phyloP scores from a whole-genome alignment of 2,797 vertebrate species.

The Emys orbicularis region DNA sequence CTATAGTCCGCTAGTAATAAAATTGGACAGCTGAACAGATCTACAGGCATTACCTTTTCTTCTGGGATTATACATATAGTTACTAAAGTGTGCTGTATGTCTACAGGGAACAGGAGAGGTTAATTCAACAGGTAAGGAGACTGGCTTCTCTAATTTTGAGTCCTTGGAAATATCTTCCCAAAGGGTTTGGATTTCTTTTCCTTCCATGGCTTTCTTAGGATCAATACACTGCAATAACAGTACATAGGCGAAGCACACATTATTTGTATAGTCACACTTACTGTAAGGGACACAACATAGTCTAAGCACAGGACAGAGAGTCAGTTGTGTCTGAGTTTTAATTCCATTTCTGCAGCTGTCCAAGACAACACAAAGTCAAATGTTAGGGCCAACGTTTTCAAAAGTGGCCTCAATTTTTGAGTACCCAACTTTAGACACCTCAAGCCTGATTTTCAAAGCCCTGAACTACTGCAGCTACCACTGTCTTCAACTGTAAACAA shows the following conservation, averaged over 20 bases:
- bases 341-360: neutral
- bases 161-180: neutral
- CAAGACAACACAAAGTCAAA: neutral
- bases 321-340: neutral
- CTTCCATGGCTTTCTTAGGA: neutral
- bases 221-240: neutral
- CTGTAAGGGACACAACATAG: neutral
- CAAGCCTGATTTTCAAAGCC: neutral
- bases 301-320: neutral
- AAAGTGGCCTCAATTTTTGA: neutral
- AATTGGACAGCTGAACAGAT: neutral
- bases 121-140: neutral
- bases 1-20: neutral
- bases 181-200: conserved; percentile 3
- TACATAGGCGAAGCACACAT: neutral
- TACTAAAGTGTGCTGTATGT: neutral
- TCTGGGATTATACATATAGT: neutral
- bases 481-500: neutral
- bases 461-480: neutral
- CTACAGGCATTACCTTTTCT: neutral
- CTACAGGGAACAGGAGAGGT: neutral
- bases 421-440: neutral
- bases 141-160: neutral
- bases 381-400: neutral
- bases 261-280: neutral